Evolutionary conservation across 2,888 invertebrate genomes (phyloP), one percentile per base, ranked within the genome.

Genomic region (Drosophila borealis): DNA sequence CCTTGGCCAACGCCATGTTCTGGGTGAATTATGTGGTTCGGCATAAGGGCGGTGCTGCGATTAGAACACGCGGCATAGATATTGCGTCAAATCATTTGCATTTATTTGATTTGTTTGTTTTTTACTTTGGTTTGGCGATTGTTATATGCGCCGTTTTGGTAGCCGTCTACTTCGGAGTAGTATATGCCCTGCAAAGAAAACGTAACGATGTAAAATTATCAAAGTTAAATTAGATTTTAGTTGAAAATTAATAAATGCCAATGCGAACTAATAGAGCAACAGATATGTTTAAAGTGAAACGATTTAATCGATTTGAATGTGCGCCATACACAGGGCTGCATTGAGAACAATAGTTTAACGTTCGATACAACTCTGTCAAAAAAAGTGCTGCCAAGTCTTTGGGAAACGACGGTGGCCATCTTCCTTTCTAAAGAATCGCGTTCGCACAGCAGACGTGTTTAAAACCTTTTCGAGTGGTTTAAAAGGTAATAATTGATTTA

Each of bases 21-120:
- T 93, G 93, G 93, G 88, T 92, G 8, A 92, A 93, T 56, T 93
- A 93, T 60, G 89, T 92, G 10, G 76, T 92, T 10, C 86, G 92
- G 1, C 90, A 92, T 64, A 91, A 92, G 50, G 92, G 92, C 13
- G 92, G 90, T 2, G 72, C 81, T 1, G 90, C 91, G 21, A 63
- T 93, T 4, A 89, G 88, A 62, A 90, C 92, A 3, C 70, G 69
- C 3, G 91, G 91, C 5, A 74, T 90, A 1, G 85, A 88, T 10
- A 84, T 92, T 41, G 67, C 89, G 3, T 91, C 90, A 64, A 90
- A 82, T 61, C 89, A 92, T 14, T 69, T 92, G 56, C 91, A 92
- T 71, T 77, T 93, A 11, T 75, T 91, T 3, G 93, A 93, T 76
- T 73, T 93, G 39, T 92, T 93, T 46, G 90, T 91, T 4, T 93